Evolutionary conservation across 2,888 invertebrate genomes (phyloP).

Genomic region (Conus canariensis): DNA sequence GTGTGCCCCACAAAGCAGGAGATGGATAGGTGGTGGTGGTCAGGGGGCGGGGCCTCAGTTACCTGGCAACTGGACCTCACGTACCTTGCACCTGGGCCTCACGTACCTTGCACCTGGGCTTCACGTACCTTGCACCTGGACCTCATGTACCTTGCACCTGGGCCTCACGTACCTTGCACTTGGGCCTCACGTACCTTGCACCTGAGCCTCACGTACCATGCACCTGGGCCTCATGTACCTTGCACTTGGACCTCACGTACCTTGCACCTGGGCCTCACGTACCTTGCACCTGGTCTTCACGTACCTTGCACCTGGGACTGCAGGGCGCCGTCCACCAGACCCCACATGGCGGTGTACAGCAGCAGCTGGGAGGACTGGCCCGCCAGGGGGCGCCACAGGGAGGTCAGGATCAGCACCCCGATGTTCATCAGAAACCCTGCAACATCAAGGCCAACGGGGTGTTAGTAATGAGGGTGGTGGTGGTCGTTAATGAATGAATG

Average conservation of each 20-base stretch:
- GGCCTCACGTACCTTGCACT: conserved; percentile 52
- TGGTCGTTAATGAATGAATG: too few relatives aligned
- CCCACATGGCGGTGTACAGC: conserved; percentile 67
- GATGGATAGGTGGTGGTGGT: too few relatives aligned
- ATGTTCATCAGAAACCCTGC: conserved; percentile 55
- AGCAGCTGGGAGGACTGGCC: conserved; percentile 51
- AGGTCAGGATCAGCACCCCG: conserved; percentile 53
- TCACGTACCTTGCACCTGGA: too few relatives aligned
- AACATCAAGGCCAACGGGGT: background rate
- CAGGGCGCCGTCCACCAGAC: conserved; percentile 68
- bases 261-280: conserved; percentile 64
- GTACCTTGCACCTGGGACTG: conserved; percentile 71
- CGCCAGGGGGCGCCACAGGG: conserved; percentile 49
- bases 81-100: too few relatives aligned
- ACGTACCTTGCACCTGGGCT: too few relatives aligned
- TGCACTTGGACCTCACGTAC: too few relatives aligned
- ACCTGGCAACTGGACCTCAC: too few relatives aligned
- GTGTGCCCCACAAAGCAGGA: too few relatives aligned
- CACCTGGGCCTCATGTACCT: too few relatives aligned
- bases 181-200: too few relatives aligned
- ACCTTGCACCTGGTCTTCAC: conserved; percentile 40
- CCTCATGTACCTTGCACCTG: conserved; percentile 64
- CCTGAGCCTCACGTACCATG: too few relatives aligned
- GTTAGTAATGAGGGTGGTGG: background rate
- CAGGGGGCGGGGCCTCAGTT: too few relatives aligned